Evolutionary conservation across 92 coral and sea anemone species (phyloP).

Genomic region (Epizoanthus scotinus): DNA sequence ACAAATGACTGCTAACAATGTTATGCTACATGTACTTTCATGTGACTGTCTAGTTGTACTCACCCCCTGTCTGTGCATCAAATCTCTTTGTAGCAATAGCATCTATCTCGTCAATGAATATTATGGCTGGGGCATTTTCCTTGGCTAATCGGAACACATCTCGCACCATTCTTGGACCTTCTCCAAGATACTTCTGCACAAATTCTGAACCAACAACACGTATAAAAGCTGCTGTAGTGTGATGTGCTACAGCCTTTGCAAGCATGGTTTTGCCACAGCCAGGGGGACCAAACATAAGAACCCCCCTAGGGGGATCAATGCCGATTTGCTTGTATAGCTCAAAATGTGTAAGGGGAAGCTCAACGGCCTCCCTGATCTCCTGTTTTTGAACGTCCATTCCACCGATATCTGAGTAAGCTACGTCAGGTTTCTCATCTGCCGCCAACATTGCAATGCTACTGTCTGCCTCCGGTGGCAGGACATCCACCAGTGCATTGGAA

Average conservation of each 20-base stretch:
- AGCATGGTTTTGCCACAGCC: constrained; percentile 99
- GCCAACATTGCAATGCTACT: constrained; percentile 98
- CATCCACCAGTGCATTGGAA: constrained; percentile 96
- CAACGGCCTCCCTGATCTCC: constrained; percentile 98
- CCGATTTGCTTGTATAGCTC: constrained; percentile 99
- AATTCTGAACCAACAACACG: constrained; percentile 99
- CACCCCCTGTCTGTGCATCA: constrained; percentile 99
- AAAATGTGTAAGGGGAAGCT: constrained; percentile 95
- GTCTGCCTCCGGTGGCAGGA: constrained; percentile 98
- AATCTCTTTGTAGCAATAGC: constrained; percentile 99
- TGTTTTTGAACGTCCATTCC: constrained; percentile 99
- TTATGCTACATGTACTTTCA: background rate
- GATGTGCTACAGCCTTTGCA: constrained; percentile 99
- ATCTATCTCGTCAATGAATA: constrained; percentile 98
- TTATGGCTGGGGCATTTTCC: constrained; percentile 99
- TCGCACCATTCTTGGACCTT: constrained; percentile 99
- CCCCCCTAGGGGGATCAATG: constrained; percentile 99
- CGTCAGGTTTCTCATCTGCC: constrained; percentile 92
- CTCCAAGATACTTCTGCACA: constrained; percentile 98
- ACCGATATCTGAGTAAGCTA: constrained; percentile 91
- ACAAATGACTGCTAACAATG: background rate
- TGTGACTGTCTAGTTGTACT: background rate
- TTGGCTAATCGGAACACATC: constrained; percentile 98
- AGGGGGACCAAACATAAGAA: constrained; percentile 95
- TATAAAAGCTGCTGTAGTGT: constrained; percentile 96